Percentiles rank a stretch among this genome's conserved stretches.
Evolutionary conservation across 2,113 vertebrate species (phyloP).

Genomic region (Promerops cafer): DNA sequence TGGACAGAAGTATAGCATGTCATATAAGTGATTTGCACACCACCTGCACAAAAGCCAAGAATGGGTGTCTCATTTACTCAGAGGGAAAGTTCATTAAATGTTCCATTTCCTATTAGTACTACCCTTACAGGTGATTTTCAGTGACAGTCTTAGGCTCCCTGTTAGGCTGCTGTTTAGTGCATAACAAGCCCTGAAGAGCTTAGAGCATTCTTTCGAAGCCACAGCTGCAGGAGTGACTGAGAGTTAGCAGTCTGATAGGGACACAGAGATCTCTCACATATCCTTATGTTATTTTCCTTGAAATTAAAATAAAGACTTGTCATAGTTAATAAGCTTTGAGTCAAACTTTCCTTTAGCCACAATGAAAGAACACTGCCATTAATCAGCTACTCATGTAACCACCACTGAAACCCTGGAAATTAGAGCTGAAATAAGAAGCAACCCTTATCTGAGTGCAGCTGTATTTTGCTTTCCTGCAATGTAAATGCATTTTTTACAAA

Average conservation of each 20-base stretch:
- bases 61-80: background rate
- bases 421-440: background rate
- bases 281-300: background rate
- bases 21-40: background rate
- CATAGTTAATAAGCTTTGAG: background rate
- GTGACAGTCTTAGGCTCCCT: background rate
- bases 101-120: background rate
- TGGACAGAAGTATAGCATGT: background rate
- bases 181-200: background rate
- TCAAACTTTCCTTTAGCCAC: background rate
- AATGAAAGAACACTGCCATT: background rate
- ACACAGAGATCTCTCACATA: background rate
- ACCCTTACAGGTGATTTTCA: background rate
- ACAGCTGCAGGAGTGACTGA: background rate
- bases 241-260: background rate
- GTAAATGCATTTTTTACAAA: constrained; percentile 8
- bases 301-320: background rate
- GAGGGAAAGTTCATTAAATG: background rate
- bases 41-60: background rate
- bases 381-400: background rate
- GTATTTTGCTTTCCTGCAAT: background rate
- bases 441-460: background rate
- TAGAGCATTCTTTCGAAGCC: background rate
- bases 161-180: background rate
- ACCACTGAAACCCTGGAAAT: background rate